Base-by-base conservation (phyloP, 2,888 invertebrate species). In the Drosophila basisetae region DNA sequence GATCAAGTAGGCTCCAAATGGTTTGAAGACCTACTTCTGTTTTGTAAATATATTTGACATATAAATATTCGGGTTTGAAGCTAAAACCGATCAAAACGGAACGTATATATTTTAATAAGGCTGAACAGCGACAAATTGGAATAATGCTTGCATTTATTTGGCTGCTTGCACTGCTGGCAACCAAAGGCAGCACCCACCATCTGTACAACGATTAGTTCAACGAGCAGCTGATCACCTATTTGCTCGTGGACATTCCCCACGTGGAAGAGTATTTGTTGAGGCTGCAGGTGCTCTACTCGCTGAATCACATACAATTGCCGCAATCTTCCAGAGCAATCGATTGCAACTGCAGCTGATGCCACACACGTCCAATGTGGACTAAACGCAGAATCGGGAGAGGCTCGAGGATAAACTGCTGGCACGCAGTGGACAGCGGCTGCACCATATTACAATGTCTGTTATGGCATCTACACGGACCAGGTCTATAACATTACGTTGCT, bases 381-480 rank as follows among this genome's bases (percentile, higher is more conserved):
- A 73, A 30, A 33, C 0, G 0, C 86, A 84, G 6, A 16, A 7
- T 0, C 25, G 4, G 0, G 69, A 76, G 7, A 43, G 31, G n/a
- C 35, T 39, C 2, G 84, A 83, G 22, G 69, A 73, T 0, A 76
- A 76, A 4, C 33, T 67, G 0, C 31, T 78, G 28, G 16, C 47
- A 0, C 47, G 49, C 10, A 4, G n/a, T 4, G 28, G 13, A 2
- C n/a, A 63, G 11, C n/a, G n/a, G 30, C 0, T 18, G 16, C 73
- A 67, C 9, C 59, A 58, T 4, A 69, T 89, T 1, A 4, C 41
- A 6, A n/a, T 86, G 35, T 10, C 22, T 84, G 78, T 56, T 86
- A 77, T n/a, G 89, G 89, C 66, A 77, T 89, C 55, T 64, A 53
- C 9, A 89, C 86, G 50, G 41, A 73, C 10, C 49, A 62, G 10